phyloP scores from a whole-genome alignment of 2,888 invertebrate genomes.

The Himalopsyche kuldschensis region DNA sequence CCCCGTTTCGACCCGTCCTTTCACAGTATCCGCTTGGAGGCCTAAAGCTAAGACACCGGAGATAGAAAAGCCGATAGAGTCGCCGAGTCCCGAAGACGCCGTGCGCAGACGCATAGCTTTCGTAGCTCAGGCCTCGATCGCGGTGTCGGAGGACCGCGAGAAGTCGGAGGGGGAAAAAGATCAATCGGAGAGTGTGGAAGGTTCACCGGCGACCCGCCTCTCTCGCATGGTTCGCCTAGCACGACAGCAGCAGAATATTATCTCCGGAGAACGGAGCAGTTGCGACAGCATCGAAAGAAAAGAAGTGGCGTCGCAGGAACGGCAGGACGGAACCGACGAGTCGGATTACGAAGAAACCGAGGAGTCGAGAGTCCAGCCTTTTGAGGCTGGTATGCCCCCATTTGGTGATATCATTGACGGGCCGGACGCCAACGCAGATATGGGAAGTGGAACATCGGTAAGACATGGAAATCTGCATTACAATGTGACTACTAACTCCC shows the following conservation, averaged over 20 bases:
- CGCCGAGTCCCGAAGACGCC: constrained; percentile 54
- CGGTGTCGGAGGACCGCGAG: constrained; percentile 58
- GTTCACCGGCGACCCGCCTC: constrained; percentile 50
- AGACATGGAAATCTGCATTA: neutral
- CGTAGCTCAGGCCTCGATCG: constrained; percentile 58
- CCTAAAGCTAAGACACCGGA: constrained; percentile 43
- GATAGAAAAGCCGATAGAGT: constrained; percentile 54
- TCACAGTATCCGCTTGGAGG: constrained; percentile 60
- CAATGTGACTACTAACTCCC: no score
- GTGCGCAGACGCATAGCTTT: constrained; percentile 58
- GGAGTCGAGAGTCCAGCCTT: constrained; percentile 44
- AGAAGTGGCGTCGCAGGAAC: neutral
- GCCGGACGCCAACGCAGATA: constrained; percentile 46
- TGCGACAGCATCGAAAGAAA: constrained; percentile 44
- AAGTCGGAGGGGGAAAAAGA: constrained; percentile 44
- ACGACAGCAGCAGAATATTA: constrained; percentile 54
- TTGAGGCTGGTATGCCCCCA: constrained; percentile 50
- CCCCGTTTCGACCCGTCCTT: constrained; percentile 58
- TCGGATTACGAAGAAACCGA: constrained; percentile 49
- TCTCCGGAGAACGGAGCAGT: constrained; percentile 49
- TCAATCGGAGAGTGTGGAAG: constrained; percentile 38
- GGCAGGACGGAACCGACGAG: constrained; percentile 26
- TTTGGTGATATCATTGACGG: constrained; percentile 60
- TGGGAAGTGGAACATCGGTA: constrained; percentile 41
- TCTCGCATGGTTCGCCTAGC: constrained; percentile 59